phyloP scores from a whole-genome alignment of 1,140 invertebrate species.

The Hyles vespertilio region DNA sequence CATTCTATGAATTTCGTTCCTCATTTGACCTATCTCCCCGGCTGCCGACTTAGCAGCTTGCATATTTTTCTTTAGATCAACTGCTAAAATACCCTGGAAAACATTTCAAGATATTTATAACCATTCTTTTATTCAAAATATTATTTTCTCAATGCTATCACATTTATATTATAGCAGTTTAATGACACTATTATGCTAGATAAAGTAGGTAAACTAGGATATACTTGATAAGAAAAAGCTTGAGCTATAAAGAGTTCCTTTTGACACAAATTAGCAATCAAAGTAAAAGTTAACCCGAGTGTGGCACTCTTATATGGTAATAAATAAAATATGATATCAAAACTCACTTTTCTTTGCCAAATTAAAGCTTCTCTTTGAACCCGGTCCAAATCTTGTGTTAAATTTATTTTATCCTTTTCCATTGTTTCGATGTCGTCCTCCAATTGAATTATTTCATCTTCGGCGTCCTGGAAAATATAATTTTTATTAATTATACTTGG shows the following conservation, averaged over 20 bases:
- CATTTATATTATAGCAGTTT: no score
- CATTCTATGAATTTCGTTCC: constrained; percentile 89
- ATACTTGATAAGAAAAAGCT: no score
- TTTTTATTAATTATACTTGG: constrained; percentile 7
- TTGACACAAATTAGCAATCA: no score
- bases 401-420: constrained; percentile 79
- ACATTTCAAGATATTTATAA: background rate
- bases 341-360: constrained; percentile 85
- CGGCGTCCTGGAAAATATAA: constrained; percentile 75
- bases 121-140: no score
- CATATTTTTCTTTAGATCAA: constrained; percentile 81
- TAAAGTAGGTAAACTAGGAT: no score
- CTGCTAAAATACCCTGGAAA: constrained; percentile 79
- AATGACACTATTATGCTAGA: no score
- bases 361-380: constrained; percentile 82
- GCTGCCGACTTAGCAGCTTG: constrained; percentile 79
- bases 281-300: no score
- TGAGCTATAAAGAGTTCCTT: no score
- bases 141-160: no score
- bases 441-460: constrained; percentile 79
- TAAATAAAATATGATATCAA: background rate
- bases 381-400: constrained; percentile 79
- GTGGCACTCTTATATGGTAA: no score
- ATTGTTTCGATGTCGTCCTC: constrained; percentile 81
- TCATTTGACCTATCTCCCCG: constrained; percentile 85